A percentile compares a stretch with the other conserved stretches of the same genome.
Evolutionary conservation across 2,888 invertebrate species (phyloP).

Genomic region (Tribolium freemani): DNA sequence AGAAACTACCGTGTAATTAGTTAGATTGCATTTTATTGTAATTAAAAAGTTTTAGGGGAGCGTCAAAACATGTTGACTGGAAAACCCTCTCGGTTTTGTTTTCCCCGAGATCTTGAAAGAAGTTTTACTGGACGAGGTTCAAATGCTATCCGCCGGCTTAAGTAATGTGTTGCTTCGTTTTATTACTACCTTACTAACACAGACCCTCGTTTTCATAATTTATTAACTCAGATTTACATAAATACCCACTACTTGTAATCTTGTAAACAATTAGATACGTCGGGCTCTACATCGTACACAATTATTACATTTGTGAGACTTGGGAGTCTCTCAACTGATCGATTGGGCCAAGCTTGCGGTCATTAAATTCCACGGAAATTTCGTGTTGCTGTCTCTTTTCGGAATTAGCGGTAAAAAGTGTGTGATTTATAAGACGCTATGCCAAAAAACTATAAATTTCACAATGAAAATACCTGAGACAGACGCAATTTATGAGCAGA

Average conservation of each 20-base stretch:
- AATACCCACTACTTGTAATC: slow-evolving; percentile 23
- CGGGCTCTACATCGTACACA: neutral
- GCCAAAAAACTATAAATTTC: neutral
- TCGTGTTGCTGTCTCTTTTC: neutral
- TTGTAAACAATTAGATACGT: slow-evolving; percentile 29
- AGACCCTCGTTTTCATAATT: slow-evolving; percentile 26
- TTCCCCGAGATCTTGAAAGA: slow-evolving; percentile 38
- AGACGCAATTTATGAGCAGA: neutral
- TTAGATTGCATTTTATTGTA: slow-evolving; percentile 66
- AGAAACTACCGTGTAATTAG: slow-evolving; percentile 66
- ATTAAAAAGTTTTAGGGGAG: slow-evolving; percentile 64
- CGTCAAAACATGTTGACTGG: slow-evolving; percentile 57
- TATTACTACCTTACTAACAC: slow-evolving; percentile 21
- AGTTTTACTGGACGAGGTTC: slow-evolving; percentile 11
- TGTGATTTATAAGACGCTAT: neutral
- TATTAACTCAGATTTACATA: slow-evolving; percentile 34
- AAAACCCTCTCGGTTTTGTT: slow-evolving; percentile 40
- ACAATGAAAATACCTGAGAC: neutral
- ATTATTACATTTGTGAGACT: neutral
- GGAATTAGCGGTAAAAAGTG: neutral
- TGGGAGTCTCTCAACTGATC: neutral
- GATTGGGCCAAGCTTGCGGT: neutral
- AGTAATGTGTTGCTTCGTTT: slow-evolving; percentile 33
- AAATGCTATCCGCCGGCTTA: slow-evolving; percentile 24
- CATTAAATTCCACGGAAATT: neutral